Evolutionary conservation across 2,888 invertebrate genomes (phyloP).

Genomic region (Notocelia uddmanniana): DNA sequence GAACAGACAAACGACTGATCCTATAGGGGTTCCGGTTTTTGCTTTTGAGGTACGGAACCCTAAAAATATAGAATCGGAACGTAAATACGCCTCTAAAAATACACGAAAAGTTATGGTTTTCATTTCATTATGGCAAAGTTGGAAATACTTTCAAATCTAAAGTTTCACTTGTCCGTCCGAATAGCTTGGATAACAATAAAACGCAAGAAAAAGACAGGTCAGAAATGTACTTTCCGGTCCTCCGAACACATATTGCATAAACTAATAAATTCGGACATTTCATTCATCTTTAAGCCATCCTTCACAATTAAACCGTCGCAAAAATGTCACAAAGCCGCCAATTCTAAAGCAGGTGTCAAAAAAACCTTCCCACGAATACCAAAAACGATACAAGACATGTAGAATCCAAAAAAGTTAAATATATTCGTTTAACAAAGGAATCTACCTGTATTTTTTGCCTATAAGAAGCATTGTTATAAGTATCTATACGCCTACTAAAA

Average conservation of each 20-base stretch:
- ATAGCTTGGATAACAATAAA: slow-evolving; percentile 9
- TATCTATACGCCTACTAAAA: slow-evolving; percentile 26
- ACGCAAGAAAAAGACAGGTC: slow-evolving; percentile 1
- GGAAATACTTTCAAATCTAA: not conserved
- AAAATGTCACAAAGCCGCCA: slow-evolving; percentile 17
- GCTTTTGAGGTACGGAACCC: too few species aligned
- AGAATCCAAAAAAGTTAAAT: slow-evolving; percentile 9
- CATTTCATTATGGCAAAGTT: not conserved
- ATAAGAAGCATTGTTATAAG: slow-evolving; percentile 23
- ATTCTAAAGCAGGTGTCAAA: slow-evolving; percentile 41
- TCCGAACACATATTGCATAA: slow-evolving; percentile 24
- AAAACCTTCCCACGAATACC: slow-evolving; percentile 56
- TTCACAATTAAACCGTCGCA: slow-evolving; percentile 29
- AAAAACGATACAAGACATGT: slow-evolving; percentile 34
- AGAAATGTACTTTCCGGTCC: slow-evolving; percentile 48
- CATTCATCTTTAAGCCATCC: slow-evolving; percentile 16
- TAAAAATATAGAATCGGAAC: too few species aligned
- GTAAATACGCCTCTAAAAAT: too few species aligned
- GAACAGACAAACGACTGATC: too few species aligned
- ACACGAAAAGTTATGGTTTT: not conserved
- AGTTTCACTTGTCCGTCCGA: slow-evolving; percentile 17
- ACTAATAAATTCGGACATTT: slow-evolving; percentile 24
- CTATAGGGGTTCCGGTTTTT: too few species aligned
- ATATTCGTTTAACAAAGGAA: slow-evolving; percentile 16
- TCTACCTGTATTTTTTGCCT: slow-evolving; percentile 40